Evolutionary conservation across 1,140 invertebrate species (phyloP).

Genomic region (Watersipora subatra): DNA sequence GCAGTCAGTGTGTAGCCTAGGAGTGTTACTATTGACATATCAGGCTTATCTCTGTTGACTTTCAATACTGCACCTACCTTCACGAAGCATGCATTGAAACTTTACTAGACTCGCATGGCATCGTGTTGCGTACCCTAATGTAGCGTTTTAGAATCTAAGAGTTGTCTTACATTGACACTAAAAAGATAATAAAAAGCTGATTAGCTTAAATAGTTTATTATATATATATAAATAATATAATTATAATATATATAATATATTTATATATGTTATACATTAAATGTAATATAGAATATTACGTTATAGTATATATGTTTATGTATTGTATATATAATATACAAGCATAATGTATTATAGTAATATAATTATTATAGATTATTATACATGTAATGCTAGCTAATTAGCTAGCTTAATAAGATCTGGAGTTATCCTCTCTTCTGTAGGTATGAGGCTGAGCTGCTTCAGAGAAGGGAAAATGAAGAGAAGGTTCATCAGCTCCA

Average conservation of each 20-base stretch:
- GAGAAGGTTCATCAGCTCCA: constrained; percentile 17
- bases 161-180: too few species aligned
- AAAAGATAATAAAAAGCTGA: too few species aligned
- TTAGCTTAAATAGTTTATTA: too few species aligned
- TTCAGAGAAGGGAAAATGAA: constrained; percentile 18
- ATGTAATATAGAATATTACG: neutral
- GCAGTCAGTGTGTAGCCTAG: too few species aligned
- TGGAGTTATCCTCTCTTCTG: neutral
- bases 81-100: too few species aligned
- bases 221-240: neutral
- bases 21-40: too few species aligned
- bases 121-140: too few species aligned
- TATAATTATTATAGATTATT: neutral
- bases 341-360: neutral
- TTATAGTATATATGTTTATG: neutral
- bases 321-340: neutral
- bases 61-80: too few species aligned
- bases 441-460: constrained; percentile 24
- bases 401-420: neutral
- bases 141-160: too few species aligned
- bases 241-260: neutral
- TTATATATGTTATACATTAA: neutral
- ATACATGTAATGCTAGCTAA: neutral
- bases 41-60: too few species aligned
- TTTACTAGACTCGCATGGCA: too few species aligned